Conservation (phyloP, 2,797 vertebrate genomes). For the Argyrosomus regius region DNA sequence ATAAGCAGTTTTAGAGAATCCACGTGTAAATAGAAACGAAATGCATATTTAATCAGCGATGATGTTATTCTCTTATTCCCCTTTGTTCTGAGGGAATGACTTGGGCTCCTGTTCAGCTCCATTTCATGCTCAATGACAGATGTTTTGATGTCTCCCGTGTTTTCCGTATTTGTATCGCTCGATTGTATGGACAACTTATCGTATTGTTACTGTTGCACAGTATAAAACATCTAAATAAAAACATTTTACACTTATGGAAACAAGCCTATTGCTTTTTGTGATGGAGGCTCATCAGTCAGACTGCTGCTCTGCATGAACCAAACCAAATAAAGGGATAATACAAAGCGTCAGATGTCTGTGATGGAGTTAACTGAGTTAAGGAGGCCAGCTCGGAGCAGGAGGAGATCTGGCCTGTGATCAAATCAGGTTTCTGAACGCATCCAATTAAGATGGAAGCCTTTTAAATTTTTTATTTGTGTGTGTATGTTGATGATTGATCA, state of each 20-base stretch:
- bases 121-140: slow-evolving; percentile 75
- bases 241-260: slow-evolving; percentile 86
- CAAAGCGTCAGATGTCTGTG: neutral
- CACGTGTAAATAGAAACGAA: slow-evolving; percentile 80
- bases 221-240: slow-evolving; percentile 91
- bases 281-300: neutral
- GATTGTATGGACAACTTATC: slow-evolving; percentile 88
- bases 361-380: slow-evolving; percentile 32
- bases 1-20: slow-evolving; percentile 65
- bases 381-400: slow-evolving; percentile 11
- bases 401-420: slow-evolving; percentile 13
- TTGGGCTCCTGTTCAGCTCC: slow-evolving; percentile 65
- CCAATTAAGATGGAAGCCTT: slow-evolving; percentile 9
- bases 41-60: slow-evolving; percentile 83
- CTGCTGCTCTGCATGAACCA: neutral
- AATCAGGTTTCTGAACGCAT: slow-evolving; percentile 13
- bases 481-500: slow-evolving; percentile 7
- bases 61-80: slow-evolving; percentile 62
- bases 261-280: neutral
- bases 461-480: neutral
- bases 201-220: slow-evolving; percentile 92
- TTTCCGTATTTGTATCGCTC: slow-evolving; percentile 86
- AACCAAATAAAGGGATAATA: neutral
- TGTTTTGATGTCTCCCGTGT: slow-evolving; percentile 84
- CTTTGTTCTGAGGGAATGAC: slow-evolving; percentile 63